Evolutionary conservation across 2,797 vertebrate genomes (phyloP).

Genomic region (Lindbergichthys nudifrons): DNA sequence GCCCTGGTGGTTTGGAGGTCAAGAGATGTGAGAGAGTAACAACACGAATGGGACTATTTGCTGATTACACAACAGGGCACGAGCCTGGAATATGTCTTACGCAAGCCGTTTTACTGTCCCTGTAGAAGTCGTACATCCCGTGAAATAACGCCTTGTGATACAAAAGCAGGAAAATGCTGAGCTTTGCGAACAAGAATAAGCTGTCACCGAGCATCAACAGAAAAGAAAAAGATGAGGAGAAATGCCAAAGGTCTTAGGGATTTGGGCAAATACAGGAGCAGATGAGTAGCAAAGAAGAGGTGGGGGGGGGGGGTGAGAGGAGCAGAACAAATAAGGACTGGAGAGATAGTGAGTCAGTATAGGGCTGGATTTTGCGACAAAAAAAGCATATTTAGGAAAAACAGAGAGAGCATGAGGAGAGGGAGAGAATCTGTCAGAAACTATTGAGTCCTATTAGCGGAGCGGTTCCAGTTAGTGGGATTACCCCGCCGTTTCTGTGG

Average conservation of each 20-base stretch:
- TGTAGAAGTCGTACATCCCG: slow-evolving; percentile 12
- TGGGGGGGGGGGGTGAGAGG: background rate
- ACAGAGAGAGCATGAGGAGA: slow-evolving; percentile 32
- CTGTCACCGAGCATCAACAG: slow-evolving; percentile 36
- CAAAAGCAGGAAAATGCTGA: slow-evolving; percentile 37
- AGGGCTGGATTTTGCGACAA: slow-evolving; percentile 9
- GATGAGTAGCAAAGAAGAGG: slow-evolving; percentile 19
- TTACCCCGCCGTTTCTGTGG: slow-evolving; percentile 53
- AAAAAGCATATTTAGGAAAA: slow-evolving; percentile 49
- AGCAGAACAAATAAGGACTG: background rate
- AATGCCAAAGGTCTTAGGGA: slow-evolving; percentile 37
- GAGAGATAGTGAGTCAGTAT: slow-evolving; percentile 6
- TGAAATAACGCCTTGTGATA: slow-evolving; percentile 39
- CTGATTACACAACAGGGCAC: slow-evolving; percentile 4
- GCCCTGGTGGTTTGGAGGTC: background rate
- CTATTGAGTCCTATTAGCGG: slow-evolving; percentile 65
- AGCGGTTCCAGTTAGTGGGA: slow-evolving; percentile 71
- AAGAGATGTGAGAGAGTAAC: background rate
- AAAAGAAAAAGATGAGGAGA: slow-evolving; percentile 10
- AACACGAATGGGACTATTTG: background rate
- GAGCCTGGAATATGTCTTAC: slow-evolving; percentile 25
- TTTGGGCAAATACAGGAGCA: slow-evolving; percentile 27
- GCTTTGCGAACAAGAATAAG: slow-evolving; percentile 30
- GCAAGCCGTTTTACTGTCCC: slow-evolving; percentile 21
- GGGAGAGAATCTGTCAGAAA: slow-evolving; percentile 61